phyloP scores from a whole-genome alignment of 2,888 invertebrate genomes.

The Ectobius pallidus region DNA sequence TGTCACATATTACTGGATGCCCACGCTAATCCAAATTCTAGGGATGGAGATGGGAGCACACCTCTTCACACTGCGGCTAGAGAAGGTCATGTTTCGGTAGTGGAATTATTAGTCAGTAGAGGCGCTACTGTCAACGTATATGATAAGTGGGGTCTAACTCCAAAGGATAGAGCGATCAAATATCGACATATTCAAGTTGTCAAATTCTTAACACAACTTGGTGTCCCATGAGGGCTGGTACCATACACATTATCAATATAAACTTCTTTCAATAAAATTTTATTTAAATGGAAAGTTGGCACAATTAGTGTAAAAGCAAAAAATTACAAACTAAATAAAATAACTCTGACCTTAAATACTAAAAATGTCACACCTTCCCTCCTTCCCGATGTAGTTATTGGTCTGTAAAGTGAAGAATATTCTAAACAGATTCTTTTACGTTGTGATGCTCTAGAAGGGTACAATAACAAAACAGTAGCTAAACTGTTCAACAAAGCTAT shows the following conservation, averaged over 20 bases:
- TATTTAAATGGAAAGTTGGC: no score
- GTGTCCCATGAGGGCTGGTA: background rate
- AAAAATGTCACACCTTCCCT: no score
- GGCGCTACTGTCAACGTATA: background rate
- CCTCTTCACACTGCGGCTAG: background rate
- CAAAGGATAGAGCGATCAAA: background rate
- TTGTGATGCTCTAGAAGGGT: no score
- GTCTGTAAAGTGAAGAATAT: no score
- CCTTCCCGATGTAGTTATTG: no score
- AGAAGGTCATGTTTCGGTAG: background rate
- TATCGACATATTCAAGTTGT: background rate
- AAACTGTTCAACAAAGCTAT: no score
- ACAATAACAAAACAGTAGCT: no score
- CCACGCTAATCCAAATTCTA: background rate
- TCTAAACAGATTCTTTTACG: no score
- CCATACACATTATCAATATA: background rate
- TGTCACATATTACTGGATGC: background rate
- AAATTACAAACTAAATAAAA: no score
- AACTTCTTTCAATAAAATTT: no score
- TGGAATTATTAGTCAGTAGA: background rate
- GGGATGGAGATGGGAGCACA: background rate
- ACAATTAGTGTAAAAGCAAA: no score
- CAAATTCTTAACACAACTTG: background rate
- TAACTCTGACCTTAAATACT: no score
- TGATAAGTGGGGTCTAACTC: background rate